These are phyloP conservation scores for Hippoglossus hippoglossus DNA, from an alignment of 2,797 vertebrate species.

Conservation along the genomic window DNA sequence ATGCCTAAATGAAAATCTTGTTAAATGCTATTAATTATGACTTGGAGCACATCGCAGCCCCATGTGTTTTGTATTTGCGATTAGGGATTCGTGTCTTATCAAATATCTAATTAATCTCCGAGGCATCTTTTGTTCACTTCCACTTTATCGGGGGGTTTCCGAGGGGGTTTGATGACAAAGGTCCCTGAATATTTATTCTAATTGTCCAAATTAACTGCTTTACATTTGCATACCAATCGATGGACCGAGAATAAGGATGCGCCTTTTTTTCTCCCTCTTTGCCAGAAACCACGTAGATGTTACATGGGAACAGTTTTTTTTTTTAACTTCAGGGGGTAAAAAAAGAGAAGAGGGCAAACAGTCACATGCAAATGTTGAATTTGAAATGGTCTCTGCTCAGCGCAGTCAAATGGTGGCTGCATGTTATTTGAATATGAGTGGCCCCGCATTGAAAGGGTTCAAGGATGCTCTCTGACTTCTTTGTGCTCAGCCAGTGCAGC, in stretches of 20 bases:
- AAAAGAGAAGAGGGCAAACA: conserved; percentile 83
- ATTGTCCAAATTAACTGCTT: conserved; percentile 99
- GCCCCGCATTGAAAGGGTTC: conserved; percentile 97
- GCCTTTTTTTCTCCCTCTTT: conserved; percentile 84
- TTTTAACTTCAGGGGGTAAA: conserved; percentile 87
- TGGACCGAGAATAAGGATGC: conserved; percentile 90
- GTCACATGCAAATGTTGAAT: conserved; percentile 98
- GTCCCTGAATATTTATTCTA: conserved; percentile 99
- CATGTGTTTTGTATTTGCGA: conserved; percentile 99
- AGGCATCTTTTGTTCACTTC: conserved; percentile 99
- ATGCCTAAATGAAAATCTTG: conserved; percentile 99
- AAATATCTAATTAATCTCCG: conserved; percentile 99
- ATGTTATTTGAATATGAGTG: conserved; percentile 99
- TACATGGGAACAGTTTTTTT: conserved; percentile 87
- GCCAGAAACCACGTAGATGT: conserved; percentile 90
- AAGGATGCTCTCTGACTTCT: conserved; percentile 99
- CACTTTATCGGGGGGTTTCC: conserved; percentile 97
- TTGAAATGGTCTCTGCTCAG: conserved; percentile 91
- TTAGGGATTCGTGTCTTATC: conserved; percentile 99
- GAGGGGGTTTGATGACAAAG: conserved; percentile 94
- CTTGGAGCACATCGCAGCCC: conserved; percentile 97
- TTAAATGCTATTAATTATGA: conserved; percentile 99
- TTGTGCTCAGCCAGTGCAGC: conserved; percentile 99
- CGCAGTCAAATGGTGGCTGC: conserved; percentile 94
- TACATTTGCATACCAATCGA: conserved; percentile 99